phyloP scores from a whole-genome alignment of 2,888 invertebrate genomes.

The Xestia c-nigrum region DNA sequence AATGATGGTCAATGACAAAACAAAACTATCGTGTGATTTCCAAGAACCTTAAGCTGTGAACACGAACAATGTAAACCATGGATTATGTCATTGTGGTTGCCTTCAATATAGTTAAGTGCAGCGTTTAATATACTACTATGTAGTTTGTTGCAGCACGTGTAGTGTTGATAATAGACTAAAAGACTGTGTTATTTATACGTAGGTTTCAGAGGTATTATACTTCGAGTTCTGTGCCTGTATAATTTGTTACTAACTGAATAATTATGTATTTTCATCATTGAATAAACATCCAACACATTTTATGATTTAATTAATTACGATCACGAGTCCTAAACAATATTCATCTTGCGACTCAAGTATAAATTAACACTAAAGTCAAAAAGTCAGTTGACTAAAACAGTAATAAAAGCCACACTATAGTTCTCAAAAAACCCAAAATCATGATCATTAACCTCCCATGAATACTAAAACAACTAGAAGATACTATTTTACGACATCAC shows the following conservation, averaged over 20 bases:
- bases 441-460: conserved; percentile 36
- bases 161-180: conserved; percentile 17
- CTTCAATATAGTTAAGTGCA: conserved; percentile 52
- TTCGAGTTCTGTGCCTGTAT: neutral
- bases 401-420: conserved; percentile 1
- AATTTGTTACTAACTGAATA: neutral
- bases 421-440: conserved; percentile 7
- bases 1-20: neutral
- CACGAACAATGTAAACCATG: conserved; percentile 22
- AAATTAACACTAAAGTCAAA: conserved; percentile 18
- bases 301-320: neutral
- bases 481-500: conserved; percentile 47
- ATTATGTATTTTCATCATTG: neutral
- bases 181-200: conserved; percentile 2
- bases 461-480: conserved; percentile 40
- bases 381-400: neutral
- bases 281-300: neutral
- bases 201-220: neutral
- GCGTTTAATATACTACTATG: conserved; percentile 42
- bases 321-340: neutral
- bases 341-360: neutral
- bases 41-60: neutral
- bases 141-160: conserved; percentile 29
- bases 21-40: neutral
- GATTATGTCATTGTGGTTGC: conserved; percentile 48